phyloP scores from a whole-genome alignment of 53 echinoderm and acorn worm genomes.

The Holothuria leucospilota region DNA sequence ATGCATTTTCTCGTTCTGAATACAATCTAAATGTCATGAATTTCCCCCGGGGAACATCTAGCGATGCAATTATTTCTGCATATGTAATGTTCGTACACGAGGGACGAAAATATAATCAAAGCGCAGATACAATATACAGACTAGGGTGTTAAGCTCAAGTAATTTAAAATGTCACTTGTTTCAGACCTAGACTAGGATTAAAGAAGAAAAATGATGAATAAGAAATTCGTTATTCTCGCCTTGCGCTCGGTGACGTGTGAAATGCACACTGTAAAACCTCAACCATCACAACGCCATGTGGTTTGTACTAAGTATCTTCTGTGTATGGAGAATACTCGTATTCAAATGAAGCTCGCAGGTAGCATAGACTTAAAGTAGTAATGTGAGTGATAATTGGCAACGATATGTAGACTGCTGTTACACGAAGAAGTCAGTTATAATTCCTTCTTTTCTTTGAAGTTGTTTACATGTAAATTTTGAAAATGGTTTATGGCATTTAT shows the following conservation, averaged over 20 bases:
- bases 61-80: slow-evolving; percentile 45
- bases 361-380: too few relatives aligned
- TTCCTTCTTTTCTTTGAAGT: too few relatives aligned
- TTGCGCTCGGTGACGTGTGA: slow-evolving; percentile 17
- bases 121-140: neutral
- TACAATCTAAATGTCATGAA: slow-evolving; percentile 43
- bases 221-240: slow-evolving; percentile 47
- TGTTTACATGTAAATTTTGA: too few relatives aligned
- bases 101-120: slow-evolving; percentile 13
- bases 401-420: too few relatives aligned
- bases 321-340: too few relatives aligned
- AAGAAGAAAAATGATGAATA: slow-evolving; percentile 38
- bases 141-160: slow-evolving; percentile 34
- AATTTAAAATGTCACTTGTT: slow-evolving; percentile 40
- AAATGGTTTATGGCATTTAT: too few relatives aligned
- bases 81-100: slow-evolving; percentile 42
- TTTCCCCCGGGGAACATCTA: slow-evolving; percentile 12
- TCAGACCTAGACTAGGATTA: neutral
- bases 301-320: too few relatives aligned
- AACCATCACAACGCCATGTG: too few relatives aligned
- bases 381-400: too few relatives aligned
- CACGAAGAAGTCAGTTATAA: too few relatives aligned
- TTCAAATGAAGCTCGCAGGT: too few relatives aligned
- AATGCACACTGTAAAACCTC: neutral
- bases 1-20: too few relatives aligned